phyloP scores from a whole-genome alignment of 35 echinoderm and acorn worm species.

The Ophiothrix spiculata region DNA sequence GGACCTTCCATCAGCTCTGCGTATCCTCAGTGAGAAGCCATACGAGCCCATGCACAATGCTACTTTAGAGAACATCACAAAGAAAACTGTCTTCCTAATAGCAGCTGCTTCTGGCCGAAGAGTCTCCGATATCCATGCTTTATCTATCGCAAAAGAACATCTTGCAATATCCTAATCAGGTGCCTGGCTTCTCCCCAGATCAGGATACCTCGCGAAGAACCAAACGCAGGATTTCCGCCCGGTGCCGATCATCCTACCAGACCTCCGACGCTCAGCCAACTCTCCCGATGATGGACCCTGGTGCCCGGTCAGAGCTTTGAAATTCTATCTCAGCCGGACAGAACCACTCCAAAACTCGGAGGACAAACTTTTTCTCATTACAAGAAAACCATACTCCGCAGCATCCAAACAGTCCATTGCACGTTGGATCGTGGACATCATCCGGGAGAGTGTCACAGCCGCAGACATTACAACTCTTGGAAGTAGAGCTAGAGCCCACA shows the following conservation, averaged over 20 bases:
- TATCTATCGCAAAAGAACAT: too few species aligned
- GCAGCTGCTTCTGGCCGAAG: background rate
- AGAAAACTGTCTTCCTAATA: conserved; percentile 11
- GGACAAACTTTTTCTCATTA: too few species aligned
- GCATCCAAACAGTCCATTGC: too few species aligned
- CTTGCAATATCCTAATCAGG: too few species aligned
- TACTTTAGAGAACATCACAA: background rate
- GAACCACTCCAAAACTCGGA: too few species aligned
- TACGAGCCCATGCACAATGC: background rate
- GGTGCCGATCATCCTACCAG: background rate
- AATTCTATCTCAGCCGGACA: background rate
- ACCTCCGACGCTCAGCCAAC: background rate
- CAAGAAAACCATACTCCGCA: too few species aligned
- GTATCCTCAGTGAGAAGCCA: background rate
- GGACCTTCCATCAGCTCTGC: background rate
- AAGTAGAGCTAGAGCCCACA: too few species aligned
- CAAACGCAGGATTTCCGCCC: background rate
- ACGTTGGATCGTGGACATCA: too few species aligned
- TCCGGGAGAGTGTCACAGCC: too few species aligned
- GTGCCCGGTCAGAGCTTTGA: too few species aligned
- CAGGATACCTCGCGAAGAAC: background rate
- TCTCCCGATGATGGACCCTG: background rate
- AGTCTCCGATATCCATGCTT: too few species aligned
- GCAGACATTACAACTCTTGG: too few species aligned
- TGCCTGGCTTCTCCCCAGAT: background rate